Evolutionary conservation across 1,140 invertebrate genomes (phyloP), one percentile per base, ranked within the genome.

Genomic region (Oryzaephilus surinamensis): DNA sequence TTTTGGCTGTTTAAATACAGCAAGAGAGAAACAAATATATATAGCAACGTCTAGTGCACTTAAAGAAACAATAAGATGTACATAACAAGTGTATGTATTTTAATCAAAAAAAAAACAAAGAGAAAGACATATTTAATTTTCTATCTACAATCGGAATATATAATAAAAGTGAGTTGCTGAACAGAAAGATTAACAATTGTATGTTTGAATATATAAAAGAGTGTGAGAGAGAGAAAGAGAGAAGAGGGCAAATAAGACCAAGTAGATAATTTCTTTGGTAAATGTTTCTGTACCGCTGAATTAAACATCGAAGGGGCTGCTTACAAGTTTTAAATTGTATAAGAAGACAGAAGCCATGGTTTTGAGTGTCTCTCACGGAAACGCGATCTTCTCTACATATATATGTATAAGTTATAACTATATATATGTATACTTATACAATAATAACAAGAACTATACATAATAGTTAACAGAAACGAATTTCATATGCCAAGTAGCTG

Each of bases 211-310:
- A n/a, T n/a, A n/a, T n/a, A n/a, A n/a, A n/a, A n/a, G n/a, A n/a
- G n/a, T n/a, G n/a, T n/a, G n/a, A n/a, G n/a, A n/a, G n/a, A n/a
- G n/a, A n/a, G n/a, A n/a, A 48, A 51, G 23, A 24, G 45, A 48
- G 39, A 48, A 34, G 32, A 45, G 39, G 26, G 46, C 46, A 51
- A 51, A 51, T 51, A 51, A 48, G 46, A 45, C 49, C n/a, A 51
- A 48, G 46, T 48, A 42, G 46, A 51, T 51, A 51, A 51, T 51
- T 51, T 48, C 49, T 51, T 51, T 48, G 38, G 49, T 46, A 51
- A 51, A 51, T 51, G 49, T 42, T 48, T 39, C 49, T 43, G n/a
- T n/a, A 45, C 43, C 41, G 34, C 24, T 51, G 41, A 48, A 48
- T 51, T 45, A 48, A 48, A 45, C 39, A 48, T 48, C 20, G 45